Evolutionary conservation across 1,140 invertebrate species (phyloP), one percentile per base, ranked within the genome.

Genomic region (Leptinotarsa lineolata): DNA sequence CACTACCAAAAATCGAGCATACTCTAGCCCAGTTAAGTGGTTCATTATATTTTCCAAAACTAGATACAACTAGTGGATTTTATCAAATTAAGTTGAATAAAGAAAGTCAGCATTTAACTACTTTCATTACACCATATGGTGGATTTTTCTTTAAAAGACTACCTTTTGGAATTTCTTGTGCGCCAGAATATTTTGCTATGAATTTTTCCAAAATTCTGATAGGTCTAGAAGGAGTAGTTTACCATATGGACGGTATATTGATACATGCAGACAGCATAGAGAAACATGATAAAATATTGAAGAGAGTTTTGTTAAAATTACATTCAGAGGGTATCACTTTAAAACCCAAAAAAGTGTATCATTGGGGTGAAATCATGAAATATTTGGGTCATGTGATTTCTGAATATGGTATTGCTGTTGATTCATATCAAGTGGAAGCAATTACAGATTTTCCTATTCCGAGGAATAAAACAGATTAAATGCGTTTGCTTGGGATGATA

Each of bases 41-140:
- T 12, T 12, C 46, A 24, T 3, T 12, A 12, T 16, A 20, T 20
- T 64, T 64, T 13, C 22, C 61, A 15, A 64, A 64, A 22, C 13
- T 64, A 8, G 61, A 64, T 22, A 8, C 13, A 20, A 20, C n/a
- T 4, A 6, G 4, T 13, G 65, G 65, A n/a, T 67, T 70, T 58
- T 70, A 45, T 16, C 68, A 70, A 58, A 22, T 70, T 12, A n/a
- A 21, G 13, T 58, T 70, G 46, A 12, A 12, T 24, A 58, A 39
- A 20, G 48, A 58, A 18, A 39, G 16, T 22, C 13, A 11, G 13
- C 4, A 24, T 58, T 24, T 70, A n/a, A 15, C 45, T 16, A 70
- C 68, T 16, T 70, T 70, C 44, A 24, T 59, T 16, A 70, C 68
- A 22, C 68, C 68, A 0, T 70, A 59, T 22, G 68, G 68, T 16